Evolutionary conservation across 1,140 invertebrate species (phyloP).

Genomic region (Mylabris phalerata): DNA sequence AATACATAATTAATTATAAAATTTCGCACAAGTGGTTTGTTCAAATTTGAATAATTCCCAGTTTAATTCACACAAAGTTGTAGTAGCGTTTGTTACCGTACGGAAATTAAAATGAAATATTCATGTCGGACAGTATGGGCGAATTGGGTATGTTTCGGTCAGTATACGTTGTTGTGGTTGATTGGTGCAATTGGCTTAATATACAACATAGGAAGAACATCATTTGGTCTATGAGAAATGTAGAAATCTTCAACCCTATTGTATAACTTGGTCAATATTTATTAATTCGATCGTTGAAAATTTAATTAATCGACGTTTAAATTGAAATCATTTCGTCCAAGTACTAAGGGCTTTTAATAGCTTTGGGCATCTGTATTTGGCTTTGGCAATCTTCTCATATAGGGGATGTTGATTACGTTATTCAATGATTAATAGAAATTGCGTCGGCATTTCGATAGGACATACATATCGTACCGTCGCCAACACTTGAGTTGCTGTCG

Average conservation of each 20-base stretch:
- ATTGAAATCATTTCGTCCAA: no score
- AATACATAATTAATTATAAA: not conserved
- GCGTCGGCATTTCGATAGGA: not conserved
- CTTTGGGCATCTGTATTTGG: no score
- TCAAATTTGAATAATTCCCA: slow-evolving; percentile 14
- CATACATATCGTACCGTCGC: not conserved
- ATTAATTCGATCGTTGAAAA: no score
- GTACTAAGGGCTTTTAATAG: no score
- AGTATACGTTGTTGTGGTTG: no score
- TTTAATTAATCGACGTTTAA: no score
- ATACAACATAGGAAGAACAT: no score
- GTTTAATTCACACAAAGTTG: slow-evolving; percentile 9
- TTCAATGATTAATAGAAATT: not conserved
- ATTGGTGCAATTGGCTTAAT: no score
- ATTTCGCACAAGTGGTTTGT: not conserved
- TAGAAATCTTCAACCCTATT: no score
- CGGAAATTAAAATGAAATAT: slow-evolving; percentile 17
- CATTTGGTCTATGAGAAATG: no score
- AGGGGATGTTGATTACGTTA: not conserved
- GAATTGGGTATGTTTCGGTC: no score
- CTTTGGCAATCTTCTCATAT: not conserved
- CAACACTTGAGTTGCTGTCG: not conserved
- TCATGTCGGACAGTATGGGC: not conserved
- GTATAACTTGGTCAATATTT: no score
- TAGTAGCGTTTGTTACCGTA: not conserved